Conservation (phyloP, 2,797 vertebrate genomes). For the Falco novaeseelandiae region DNA sequence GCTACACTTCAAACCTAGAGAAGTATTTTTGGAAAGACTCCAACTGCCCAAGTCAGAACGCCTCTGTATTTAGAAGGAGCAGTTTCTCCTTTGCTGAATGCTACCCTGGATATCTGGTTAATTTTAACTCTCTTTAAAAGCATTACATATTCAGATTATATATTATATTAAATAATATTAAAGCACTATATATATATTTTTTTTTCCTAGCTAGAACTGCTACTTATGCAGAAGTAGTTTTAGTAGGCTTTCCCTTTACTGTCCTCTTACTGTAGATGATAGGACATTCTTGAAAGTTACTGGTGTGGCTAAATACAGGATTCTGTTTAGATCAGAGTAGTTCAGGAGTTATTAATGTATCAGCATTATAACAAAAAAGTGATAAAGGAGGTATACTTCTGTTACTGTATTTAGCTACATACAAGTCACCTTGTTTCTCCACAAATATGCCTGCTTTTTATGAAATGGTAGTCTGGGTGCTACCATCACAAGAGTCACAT, state of each 20-base stretch:
- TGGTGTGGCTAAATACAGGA: background rate
- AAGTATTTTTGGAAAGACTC: background rate
- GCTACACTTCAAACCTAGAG: background rate
- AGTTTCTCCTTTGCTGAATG: background rate
- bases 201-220: background rate
- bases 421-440: background rate
- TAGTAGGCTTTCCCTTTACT: background rate
- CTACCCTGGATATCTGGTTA: background rate
- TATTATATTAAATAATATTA: background rate
- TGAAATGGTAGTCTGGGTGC: background rate
- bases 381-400: background rate
- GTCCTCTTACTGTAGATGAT: background rate
- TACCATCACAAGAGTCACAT: background rate
- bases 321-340: background rate
- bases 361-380: background rate
- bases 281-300: background rate
- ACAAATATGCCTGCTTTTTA: background rate
- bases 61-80: background rate
- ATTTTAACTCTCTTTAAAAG: background rate
- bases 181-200: background rate
- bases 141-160: background rate
- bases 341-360: background rate
- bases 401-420: background rate
- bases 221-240: background rate
- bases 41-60: background rate